Percentiles rank a stretch among this genome's conserved stretches.
These are phyloP conservation scores for Scaptomyza polygonia DNA, from an alignment of 2,888 invertebrate species.

Conservation along the genomic window DNA sequence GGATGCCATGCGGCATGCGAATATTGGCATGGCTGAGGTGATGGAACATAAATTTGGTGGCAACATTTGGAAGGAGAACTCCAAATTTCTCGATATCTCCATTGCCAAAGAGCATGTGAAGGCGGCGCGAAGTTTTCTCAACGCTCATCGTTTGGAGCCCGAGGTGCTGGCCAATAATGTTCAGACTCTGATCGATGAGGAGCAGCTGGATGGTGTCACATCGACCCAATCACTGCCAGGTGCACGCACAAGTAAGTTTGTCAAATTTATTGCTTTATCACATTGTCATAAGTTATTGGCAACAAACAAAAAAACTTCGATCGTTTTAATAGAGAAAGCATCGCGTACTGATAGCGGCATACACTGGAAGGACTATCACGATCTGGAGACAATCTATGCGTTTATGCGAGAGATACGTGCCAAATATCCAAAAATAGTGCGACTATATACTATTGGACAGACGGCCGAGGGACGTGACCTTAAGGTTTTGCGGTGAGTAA, in stretches of 20 bases:
- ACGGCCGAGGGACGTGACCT: slow-evolving; percentile 90
- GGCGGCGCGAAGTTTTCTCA: slow-evolving; percentile 87
- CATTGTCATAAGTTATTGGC: too few species aligned
- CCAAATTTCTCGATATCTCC: slow-evolving; percentile 87
- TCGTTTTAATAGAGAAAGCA: slow-evolving; percentile 66
- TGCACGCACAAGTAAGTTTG: slow-evolving; percentile 81
- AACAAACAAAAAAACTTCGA: too few species aligned
- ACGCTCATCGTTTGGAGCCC: slow-evolving; percentile 87
- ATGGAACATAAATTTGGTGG: slow-evolving; percentile 81
- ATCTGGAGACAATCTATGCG: slow-evolving; percentile 88
- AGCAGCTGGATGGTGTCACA: slow-evolving; percentile 86
- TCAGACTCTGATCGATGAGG: slow-evolving; percentile 90
- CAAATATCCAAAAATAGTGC: slow-evolving; percentile 89
- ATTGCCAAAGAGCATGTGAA: slow-evolving; percentile 87
- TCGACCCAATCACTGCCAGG: slow-evolving; percentile 85
- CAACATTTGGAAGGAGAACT: slow-evolving; percentile 83
- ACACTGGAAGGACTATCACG: slow-evolving; percentile 92
- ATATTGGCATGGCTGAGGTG: slow-evolving; percentile 67
- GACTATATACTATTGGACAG: slow-evolving; percentile 89
- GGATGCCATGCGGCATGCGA: slow-evolving; percentile 52
- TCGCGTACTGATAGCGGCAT: slow-evolving; percentile 82
- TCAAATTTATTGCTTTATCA: too few species aligned
- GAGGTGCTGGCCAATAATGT: slow-evolving; percentile 89
- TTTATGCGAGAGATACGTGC: slow-evolving; percentile 90
- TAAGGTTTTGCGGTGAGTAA: slow-evolving; percentile 86